Percentiles rank a stretch among this genome's conserved stretches.
Conservation (phyloP, 2,113 vertebrate species). For the Acanthisitta chloris region DNA sequence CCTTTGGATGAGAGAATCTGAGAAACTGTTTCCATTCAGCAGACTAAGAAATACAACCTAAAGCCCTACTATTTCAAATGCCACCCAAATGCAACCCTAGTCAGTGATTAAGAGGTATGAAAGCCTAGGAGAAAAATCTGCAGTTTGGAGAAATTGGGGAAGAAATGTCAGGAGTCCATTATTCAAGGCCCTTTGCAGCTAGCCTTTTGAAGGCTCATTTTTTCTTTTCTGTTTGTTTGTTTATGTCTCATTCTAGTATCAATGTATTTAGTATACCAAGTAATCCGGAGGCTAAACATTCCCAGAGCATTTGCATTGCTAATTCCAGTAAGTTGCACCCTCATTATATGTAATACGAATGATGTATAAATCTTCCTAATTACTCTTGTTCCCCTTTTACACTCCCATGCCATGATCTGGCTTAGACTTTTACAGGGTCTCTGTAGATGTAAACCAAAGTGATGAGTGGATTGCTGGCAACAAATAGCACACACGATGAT, state of each 20-base stretch:
- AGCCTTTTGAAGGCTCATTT: not conserved
- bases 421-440: not conserved
- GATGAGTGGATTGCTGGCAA: not conserved
- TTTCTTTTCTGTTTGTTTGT: not conserved
- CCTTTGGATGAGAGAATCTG: not conserved
- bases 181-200: not conserved
- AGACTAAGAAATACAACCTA: not conserved
- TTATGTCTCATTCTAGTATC: not conserved
- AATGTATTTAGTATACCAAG: not conserved
- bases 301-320: not conserved
- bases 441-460: not conserved
- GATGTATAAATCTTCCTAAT: not conserved
- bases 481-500: accelerated
- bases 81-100: not conserved
- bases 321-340: not conserved
- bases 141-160: not conserved
- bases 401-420: no score
- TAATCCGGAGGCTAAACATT: not conserved
- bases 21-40: not conserved
- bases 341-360: not conserved
- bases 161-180: not conserved
- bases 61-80: not conserved
- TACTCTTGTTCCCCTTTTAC: not conserved
- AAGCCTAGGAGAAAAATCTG: not conserved
- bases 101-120: not conserved